Evolutionary conservation across 2,888 invertebrate species (phyloP).

Genomic region (Thereva unica): DNA sequence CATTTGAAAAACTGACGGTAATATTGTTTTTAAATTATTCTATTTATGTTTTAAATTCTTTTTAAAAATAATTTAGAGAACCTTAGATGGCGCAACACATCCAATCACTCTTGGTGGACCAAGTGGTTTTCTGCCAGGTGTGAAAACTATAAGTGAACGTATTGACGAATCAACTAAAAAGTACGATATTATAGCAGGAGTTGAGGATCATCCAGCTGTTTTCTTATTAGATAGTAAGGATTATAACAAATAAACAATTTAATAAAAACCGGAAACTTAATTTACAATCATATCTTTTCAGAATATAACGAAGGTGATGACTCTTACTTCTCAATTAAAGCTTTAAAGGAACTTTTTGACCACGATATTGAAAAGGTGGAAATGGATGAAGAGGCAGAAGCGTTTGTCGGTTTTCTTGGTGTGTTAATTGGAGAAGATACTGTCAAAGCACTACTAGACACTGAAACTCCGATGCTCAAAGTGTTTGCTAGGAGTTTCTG

Average conservation of each 20-base stretch:
- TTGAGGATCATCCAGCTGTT: conserved; percentile 29
- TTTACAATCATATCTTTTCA: background rate
- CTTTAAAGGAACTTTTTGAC: background rate
- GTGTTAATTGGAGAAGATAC: background rate
- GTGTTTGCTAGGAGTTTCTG: background rate
- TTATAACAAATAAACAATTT: background rate
- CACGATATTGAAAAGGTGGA: background rate
- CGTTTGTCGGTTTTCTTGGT: too few species aligned
- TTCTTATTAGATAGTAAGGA: conserved; percentile 19
- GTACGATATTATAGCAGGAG: conserved; percentile 36
- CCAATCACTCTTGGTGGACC: conserved; percentile 27
- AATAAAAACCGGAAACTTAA: background rate
- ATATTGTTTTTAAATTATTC: background rate
- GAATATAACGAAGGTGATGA: background rate
- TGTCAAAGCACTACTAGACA: background rate
- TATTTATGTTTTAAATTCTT: background rate
- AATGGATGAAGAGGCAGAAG: too few species aligned
- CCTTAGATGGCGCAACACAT: background rate
- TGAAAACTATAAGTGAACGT: background rate
- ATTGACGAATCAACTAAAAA: conserved; percentile 25
- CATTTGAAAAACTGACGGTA: conserved; percentile 32
- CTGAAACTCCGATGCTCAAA: background rate
- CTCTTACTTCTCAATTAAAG: background rate
- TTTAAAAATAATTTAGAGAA: background rate
- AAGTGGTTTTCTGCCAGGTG: background rate